Evolutionary conservation across 2,113 vertebrate species (phyloP), one percentile per base, ranked within the genome.

Genomic region (Osmerus eperlanus): DNA sequence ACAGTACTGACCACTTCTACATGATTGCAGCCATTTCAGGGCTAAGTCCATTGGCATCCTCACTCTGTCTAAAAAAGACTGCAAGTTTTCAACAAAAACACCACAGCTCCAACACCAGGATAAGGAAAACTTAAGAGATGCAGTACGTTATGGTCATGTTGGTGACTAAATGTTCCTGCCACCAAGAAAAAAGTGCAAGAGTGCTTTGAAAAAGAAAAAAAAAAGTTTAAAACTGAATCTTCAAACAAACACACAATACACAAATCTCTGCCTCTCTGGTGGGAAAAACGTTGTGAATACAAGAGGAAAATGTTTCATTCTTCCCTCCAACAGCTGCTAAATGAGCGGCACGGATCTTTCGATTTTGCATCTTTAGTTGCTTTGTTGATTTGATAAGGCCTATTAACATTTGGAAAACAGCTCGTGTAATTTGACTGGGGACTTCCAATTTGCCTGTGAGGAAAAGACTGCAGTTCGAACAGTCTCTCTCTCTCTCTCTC

Each of bases 371-470:
- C 81, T 87, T 86, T 83, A 83, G 82, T 84, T 84, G 78, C 70
- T 88, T 85, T 85, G 86, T 90, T 89, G 87, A 88, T 88, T 88
- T 85, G 87, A 80, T 79, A 84, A 82, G 83, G 82, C 79, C 82
- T 81, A 84, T 90, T 90, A 86, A 86, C 86, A 88, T 89, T 83
- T 82, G 81, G 82, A 82, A 82, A 85, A 78, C 86, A 80, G 84
- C 86, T 86, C 79, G 52, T 83, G 84, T 85, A 90, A 88, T 90
- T 91, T 88, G 89, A 90, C 89, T 90, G 87, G 92, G 93, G 92
- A 92, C 85, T 88, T 89, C 90, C 91, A 81, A 86, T 86, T 84
- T 89, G 88, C 92, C 93, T 93, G 88, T 86, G 81, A 91, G 91
- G 85, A 87, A 72, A 81, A 90, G 87, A 78, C 92, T 89, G 84